Evolutionary conservation across 2,888 invertebrate species (phyloP).

Genomic region (Agrotis puta): DNA sequence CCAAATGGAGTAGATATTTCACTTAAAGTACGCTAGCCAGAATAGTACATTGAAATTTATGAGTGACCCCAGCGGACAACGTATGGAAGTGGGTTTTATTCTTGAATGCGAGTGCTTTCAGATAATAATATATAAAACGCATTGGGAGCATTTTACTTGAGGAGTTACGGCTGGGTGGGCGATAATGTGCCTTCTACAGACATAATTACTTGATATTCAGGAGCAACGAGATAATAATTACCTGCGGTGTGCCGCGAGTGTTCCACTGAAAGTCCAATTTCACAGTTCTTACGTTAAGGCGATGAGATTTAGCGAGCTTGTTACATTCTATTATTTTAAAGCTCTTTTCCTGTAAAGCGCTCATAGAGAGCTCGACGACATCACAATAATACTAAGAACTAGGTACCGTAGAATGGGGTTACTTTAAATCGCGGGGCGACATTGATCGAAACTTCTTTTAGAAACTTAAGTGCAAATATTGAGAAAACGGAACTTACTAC

Average conservation of each 20-base stretch:
- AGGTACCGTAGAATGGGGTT: too few species aligned
- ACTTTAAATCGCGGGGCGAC: too few species aligned
- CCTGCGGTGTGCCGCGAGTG: conserved; percentile 38
- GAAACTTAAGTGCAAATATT: too few species aligned
- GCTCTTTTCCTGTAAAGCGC: conserved; percentile 67
- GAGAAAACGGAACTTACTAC: too few species aligned
- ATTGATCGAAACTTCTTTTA: too few species aligned
- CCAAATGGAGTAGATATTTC: conserved; percentile 86
- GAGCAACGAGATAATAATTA: conserved; percentile 58
- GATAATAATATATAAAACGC: conserved; percentile 75
- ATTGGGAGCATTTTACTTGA: conserved; percentile 73
- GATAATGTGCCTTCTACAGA: conserved; percentile 39
- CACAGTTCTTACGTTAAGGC: conserved; percentile 82
- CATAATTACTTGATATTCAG: conserved; percentile 51
- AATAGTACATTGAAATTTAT: conserved; percentile 87
- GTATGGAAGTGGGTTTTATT: conserved; percentile 77
- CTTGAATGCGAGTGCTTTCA: conserved; percentile 75
- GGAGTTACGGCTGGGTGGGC: conserved; percentile 46
- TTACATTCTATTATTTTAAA: conserved; percentile 80
- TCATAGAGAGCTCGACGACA: conserved; percentile 51
- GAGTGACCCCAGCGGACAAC: conserved; percentile 83
- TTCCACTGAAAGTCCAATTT: conserved; percentile 77
- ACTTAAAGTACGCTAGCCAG: conserved; percentile 85
- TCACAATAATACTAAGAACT: conserved; percentile 48
- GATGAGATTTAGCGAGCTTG: conserved; percentile 78